Conservation (phyloP, 2,888 invertebrate species). For the Sympetrum striolatum region DNA sequence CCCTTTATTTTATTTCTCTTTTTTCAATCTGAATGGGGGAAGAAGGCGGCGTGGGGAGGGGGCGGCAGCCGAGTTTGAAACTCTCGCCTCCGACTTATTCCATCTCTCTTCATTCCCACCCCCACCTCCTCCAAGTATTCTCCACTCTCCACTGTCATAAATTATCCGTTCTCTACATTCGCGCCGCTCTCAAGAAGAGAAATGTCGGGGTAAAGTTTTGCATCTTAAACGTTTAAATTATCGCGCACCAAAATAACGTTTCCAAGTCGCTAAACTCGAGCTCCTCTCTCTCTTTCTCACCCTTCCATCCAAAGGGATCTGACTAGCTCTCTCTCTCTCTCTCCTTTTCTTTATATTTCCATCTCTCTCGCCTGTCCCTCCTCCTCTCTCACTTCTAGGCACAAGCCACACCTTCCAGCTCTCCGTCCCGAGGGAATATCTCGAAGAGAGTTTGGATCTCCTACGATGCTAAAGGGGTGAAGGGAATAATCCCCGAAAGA, state of each 20-base stretch:
- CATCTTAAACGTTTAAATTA: slow-evolving; percentile 44
- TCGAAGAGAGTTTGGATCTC: neutral
- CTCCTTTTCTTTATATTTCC: neutral
- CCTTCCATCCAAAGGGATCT: neutral
- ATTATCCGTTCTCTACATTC: slow-evolving; percentile 32
- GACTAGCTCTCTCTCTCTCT: neutral
- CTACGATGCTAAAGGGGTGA: neutral
- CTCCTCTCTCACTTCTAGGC: neutral
- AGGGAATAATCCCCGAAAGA: neutral
- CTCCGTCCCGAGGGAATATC: neutral
- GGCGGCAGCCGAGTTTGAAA: neutral
- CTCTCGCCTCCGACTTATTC: neutral
- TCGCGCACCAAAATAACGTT: slow-evolving; percentile 41
- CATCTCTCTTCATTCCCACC: neutral
- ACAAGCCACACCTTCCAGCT: neutral
- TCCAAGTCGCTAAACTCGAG: slow-evolving; percentile 38
- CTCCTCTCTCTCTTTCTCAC: neutral
- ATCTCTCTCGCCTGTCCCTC: neutral
- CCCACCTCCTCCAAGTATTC: neutral
- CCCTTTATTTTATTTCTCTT: slow-evolving; percentile 31
- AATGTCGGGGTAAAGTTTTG: slow-evolving; percentile 40
- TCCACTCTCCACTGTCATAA: slow-evolving; percentile 35
- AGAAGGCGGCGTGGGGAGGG: neutral
- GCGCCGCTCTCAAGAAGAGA: slow-evolving; percentile 5
- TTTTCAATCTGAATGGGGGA: slow-evolving; percentile 17